Conservation (phyloP, 1,140 invertebrate species). For the Solen grandis region DNA sequence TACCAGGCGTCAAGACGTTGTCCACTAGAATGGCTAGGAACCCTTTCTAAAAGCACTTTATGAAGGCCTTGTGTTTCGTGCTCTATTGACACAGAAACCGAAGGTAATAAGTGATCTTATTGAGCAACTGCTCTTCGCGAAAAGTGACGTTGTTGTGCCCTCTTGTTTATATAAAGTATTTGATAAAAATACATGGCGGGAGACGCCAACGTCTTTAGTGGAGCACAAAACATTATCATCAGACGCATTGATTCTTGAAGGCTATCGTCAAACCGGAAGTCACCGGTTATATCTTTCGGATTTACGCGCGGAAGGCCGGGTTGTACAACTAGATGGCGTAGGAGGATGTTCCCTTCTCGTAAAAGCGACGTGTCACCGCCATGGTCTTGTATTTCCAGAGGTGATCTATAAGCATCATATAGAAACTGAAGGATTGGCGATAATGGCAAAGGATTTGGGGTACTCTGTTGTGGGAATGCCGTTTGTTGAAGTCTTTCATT, state of each 20-base stretch:
- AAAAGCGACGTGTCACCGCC: slow-evolving; percentile 66
- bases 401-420: slow-evolving; percentile 72
- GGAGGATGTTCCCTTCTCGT: slow-evolving; percentile 75
- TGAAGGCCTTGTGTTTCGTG: too few species aligned
- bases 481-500: slow-evolving; percentile 74
- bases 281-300: slow-evolving; percentile 71
- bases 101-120: slow-evolving; percentile 74
- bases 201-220: slow-evolving; percentile 69
- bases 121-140: slow-evolving; percentile 71
- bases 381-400: slow-evolving; percentile 75
- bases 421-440: slow-evolving; percentile 77
- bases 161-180: slow-evolving; percentile 70
- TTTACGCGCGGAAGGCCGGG: slow-evolving; percentile 70
- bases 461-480: slow-evolving; percentile 72
- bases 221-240: slow-evolving; percentile 57
- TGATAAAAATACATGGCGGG: slow-evolving; percentile 78
- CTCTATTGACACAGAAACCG: too few species aligned
- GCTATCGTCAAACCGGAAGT: slow-evolving; percentile 68
- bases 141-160: slow-evolving; percentile 71
- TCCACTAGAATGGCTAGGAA: too few species aligned
- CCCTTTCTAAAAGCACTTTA: too few species aligned
- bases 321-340: slow-evolving; percentile 77
- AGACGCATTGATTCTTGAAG: slow-evolving; percentile 72
- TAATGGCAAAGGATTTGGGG: slow-evolving; percentile 74
- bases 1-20: too few species aligned